A percentile compares a stretch with the other conserved stretches of the same genome.
phyloP scores from a whole-genome alignment of 2,113 vertebrate genomes.

The Uropsilus gracilis region DNA sequence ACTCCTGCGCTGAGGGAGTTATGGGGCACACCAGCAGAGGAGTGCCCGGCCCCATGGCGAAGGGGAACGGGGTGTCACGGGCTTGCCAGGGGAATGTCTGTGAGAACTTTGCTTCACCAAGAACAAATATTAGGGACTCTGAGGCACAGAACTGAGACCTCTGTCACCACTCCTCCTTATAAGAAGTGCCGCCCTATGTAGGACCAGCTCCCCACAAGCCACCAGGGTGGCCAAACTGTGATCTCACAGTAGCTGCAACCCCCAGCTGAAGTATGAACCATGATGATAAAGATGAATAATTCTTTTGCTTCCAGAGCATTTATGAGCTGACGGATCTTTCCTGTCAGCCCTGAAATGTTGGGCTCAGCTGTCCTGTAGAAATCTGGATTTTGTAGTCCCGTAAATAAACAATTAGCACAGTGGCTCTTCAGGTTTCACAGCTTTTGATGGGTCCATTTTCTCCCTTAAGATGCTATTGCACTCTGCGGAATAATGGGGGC shows the following conservation, averaged over 20 bases:
- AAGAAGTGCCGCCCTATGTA: neutral
- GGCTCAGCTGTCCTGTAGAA: neutral
- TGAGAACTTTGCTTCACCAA: neutral
- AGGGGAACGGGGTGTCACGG: no score
- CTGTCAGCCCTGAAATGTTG: neutral
- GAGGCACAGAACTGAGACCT: neutral
- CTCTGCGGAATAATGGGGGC: neutral
- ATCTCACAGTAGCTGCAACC: conserved; percentile 11
- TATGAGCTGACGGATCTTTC: neutral
- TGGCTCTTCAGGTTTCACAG: neutral
- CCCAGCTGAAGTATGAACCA: conserved; percentile 22
- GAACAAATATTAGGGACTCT: neutral
- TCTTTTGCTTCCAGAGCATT: neutral
- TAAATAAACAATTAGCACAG: neutral
- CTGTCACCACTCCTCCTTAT: neutral
- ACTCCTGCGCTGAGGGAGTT: neutral
- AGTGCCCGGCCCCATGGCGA: neutral
- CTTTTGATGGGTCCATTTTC: neutral
- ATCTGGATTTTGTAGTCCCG: neutral
- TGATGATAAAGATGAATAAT: neutral
- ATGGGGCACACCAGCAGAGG: neutral
- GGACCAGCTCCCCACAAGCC: neutral
- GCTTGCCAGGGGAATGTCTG: no score
- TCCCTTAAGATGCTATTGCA: neutral
- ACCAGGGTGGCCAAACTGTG: neutral